Base-by-base conservation (phyloP, 2,888 invertebrate genomes). In the Vesta saturnalis region DNA sequence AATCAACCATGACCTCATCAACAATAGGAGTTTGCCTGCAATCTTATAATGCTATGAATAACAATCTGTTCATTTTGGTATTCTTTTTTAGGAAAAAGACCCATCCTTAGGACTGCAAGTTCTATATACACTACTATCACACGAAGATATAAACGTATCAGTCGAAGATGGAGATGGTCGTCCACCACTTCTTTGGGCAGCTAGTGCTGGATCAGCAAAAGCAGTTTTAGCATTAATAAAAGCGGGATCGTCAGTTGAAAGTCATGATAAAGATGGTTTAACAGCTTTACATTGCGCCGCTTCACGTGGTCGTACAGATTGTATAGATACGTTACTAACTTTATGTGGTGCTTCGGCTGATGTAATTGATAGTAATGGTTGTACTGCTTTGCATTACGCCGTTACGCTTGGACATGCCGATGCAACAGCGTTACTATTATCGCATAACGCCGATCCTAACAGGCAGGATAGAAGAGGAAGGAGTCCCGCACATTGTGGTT, bases 231-330 rank as follows among this genome's bases (percentile, higher is more conserved):
- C 95, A 0, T 85, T 99, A 66, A 91, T 96, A 14, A 93, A 95
- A 80, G 93, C 94, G 0, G 96, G 96, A 0, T 94, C 95, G 0
- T 88, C 90, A 60, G 91, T 95, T 1, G 91, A 93, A 79, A 91
- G 93, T 43, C 87, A 91, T 46, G 97, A 97, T 83, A 94, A 94
- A 81, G 98, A 99, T 81, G 97, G 97, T 0, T 85, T 99, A 3
- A 97, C 97, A 60, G 97, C 97, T 0, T 85, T 99, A 21, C 99
- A 99, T 81, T 99, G 99, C 83, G 97, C 98, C 0, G 97, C 99
- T 0, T 97, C 97, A 1, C 89, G 98, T 63, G 99, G 99, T 0
- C 97, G 98, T 82, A 93, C 93, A 0, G 94, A 95, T 79, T 96
- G 96, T 77, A 88, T 97, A 60, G 96, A 97, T 79, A 92, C 94